phyloP scores from a whole-genome alignment of 2,113 vertebrate genomes.

The Hemiprocne comata region DNA sequence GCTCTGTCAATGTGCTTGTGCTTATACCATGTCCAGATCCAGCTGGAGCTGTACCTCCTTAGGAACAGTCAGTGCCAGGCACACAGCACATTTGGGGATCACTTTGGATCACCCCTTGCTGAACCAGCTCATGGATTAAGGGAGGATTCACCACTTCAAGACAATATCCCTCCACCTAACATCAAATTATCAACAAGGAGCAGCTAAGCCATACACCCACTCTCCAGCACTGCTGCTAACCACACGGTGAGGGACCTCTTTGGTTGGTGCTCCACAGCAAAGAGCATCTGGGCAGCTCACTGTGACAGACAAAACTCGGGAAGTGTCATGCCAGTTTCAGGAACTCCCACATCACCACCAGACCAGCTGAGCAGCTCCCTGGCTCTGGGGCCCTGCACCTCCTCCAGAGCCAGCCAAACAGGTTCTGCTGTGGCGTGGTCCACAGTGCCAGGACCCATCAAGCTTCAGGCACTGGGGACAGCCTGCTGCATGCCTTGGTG shows the following conservation, averaged over 20 bases:
- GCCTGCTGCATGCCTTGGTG: neutral
- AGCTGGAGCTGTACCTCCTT: neutral
- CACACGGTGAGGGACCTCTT: accelerated
- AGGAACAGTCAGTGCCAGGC: neutral
- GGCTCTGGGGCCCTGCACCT: neutral
- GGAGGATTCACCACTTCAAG: neutral
- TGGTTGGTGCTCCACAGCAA: neutral
- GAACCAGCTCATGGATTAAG: neutral
- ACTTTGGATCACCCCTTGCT: neutral
- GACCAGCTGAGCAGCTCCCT: constrained; percentile 44
- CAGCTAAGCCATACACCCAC: accelerated
- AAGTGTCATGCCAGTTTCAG: neutral
- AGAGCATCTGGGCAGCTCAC: accelerated
- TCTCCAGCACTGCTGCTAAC: neutral
- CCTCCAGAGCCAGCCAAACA: constrained; percentile 16
- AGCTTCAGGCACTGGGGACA: neutral
- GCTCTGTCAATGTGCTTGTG: neutral
- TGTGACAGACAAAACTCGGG: accelerated
- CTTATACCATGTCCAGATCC: neutral
- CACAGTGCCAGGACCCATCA: neutral
- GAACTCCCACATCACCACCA: constrained; percentile 14
- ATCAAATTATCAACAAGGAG: neutral
- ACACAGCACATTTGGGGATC: accelerated
- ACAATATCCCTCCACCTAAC: neutral
- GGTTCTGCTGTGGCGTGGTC: constrained; percentile 2